These are phyloP conservation scores for Tyria jacobaeae DNA, from an alignment of 2,888 invertebrate genomes.

Conservation along the genomic window DNA sequence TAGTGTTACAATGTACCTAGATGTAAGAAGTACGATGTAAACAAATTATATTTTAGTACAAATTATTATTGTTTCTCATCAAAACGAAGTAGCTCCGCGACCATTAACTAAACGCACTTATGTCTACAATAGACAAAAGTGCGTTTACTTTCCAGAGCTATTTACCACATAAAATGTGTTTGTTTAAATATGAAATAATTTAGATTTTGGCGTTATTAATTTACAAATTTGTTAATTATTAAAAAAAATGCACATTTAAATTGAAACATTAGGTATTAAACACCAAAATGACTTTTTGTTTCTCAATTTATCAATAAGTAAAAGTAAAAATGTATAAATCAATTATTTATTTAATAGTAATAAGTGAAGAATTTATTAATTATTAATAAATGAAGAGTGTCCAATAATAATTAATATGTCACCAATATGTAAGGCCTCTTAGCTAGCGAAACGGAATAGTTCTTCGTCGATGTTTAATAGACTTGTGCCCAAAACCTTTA, in stretches of 20 bases:
- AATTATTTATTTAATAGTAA: constrained; percentile 49
- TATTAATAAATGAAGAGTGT: constrained; percentile 38
- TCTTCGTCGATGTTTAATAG: constrained; percentile 19
- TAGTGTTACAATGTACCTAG: constrained; percentile 9
- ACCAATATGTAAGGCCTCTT: constrained; percentile 30
- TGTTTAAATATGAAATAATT: background rate
- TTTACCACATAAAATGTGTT: constrained; percentile 7
- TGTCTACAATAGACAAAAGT: background rate
- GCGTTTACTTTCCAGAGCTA: constrained; percentile 6
- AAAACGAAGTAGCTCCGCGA: background rate
- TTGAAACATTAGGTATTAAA: constrained; percentile 24
- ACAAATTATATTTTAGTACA: constrained; percentile 46
- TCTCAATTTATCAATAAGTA: constrained; percentile 24
- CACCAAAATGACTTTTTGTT: constrained; percentile 15
- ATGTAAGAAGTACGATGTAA: constrained; percentile 16
- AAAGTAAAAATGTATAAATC: constrained; percentile 29
- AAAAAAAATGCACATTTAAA: constrained; percentile 18
- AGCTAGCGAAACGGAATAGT: constrained; percentile 30
- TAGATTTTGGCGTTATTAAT: background rate
- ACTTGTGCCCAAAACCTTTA: background rate
- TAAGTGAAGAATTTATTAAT: constrained; percentile 56
- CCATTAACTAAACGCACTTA: constrained; percentile 9
- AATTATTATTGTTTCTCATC: constrained; percentile 28
- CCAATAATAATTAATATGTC: constrained; percentile 47
- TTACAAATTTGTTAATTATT: constrained; percentile 10